Conservation (phyloP, 2,888 invertebrate species). For the Sabatieria punctata region DNA sequence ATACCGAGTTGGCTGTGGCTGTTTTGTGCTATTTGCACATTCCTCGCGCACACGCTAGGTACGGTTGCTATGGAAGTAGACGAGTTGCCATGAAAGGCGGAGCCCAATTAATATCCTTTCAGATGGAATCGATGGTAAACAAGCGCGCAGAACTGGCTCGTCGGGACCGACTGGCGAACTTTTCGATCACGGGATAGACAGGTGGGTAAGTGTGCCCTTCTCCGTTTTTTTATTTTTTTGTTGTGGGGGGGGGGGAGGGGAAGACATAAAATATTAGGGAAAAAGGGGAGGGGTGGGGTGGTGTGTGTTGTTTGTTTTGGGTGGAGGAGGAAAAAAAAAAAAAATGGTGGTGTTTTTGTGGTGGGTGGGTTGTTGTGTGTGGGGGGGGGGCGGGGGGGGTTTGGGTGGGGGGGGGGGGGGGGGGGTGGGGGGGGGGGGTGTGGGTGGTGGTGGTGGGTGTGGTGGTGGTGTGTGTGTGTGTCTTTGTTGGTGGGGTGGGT, state of each 20-base stretch:
- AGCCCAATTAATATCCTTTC: slow-evolving; percentile 26
- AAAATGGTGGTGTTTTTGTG: too few relatives aligned
- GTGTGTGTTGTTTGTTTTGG: background rate
- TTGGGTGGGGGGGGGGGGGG: too few relatives aligned
- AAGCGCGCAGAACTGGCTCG: slow-evolving; percentile 80
- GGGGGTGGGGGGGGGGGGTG: too few relatives aligned
- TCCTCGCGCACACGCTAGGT: slow-evolving; percentile 91
- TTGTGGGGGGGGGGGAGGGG: slow-evolving; percentile 62
- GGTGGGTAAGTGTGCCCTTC: slow-evolving; percentile 84
- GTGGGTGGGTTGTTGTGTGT: slow-evolving; percentile 8
- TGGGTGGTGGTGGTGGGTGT: too few relatives aligned
- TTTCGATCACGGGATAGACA: slow-evolving; percentile 91
- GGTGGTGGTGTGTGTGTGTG: too few relatives aligned
- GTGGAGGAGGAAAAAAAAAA: background rate
- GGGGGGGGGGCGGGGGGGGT: background rate
- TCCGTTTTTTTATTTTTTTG: slow-evolving; percentile 84
- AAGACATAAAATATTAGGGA: background rate
- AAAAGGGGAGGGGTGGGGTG: background rate
- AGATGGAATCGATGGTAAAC: slow-evolving; percentile 97
- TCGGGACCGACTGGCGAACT: slow-evolving; percentile 89
- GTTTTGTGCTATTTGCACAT: slow-evolving; percentile 68
- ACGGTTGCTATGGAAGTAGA: slow-evolving; percentile 27
- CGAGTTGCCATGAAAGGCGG: background rate
- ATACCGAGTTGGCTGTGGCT: slow-evolving; percentile 73
- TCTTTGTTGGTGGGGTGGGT: too few relatives aligned